Conservation (phyloP, 2,888 invertebrate genomes). For the Ophraella communa region DNA sequence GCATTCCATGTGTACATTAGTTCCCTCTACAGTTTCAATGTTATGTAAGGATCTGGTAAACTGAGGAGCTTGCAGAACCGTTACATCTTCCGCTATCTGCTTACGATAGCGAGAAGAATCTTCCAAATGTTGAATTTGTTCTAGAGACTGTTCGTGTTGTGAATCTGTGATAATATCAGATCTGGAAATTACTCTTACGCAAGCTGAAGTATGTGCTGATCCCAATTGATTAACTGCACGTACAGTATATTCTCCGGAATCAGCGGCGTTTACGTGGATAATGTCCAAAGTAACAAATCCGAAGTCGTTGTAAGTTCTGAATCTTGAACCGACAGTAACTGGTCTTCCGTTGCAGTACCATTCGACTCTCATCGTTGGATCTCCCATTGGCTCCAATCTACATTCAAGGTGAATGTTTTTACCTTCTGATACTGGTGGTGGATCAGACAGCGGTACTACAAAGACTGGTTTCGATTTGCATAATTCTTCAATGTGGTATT, state of each 20-base stretch:
- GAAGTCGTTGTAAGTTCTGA: conserved; percentile 95
- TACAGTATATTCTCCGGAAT: conserved; percentile 94
- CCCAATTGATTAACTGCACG: conserved; percentile 93
- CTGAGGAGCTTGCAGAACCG: conserved; percentile 83
- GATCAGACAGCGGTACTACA: conserved; percentile 85
- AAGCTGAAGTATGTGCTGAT: conserved; percentile 88
- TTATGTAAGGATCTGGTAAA: conserved; percentile 88
- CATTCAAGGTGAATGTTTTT: conserved; percentile 92
- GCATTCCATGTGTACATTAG: conserved; percentile 91
- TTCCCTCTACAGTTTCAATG: conserved; percentile 88
- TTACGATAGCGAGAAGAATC: conserved; percentile 75
- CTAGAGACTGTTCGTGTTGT: conserved; percentile 89
- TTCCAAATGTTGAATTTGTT: conserved; percentile 91
- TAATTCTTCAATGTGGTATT: conserved; percentile 89
- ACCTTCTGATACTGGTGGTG: conserved; percentile 84
- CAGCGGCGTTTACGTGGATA: conserved; percentile 89
- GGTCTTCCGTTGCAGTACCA: conserved; percentile 95
- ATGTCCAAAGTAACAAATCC: conserved; percentile 97
- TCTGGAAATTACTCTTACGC: conserved; percentile 83
- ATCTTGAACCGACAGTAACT: conserved; percentile 88
- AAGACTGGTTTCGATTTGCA: conserved; percentile 95
- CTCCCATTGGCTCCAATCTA: conserved; percentile 92
- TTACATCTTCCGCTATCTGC: conserved; percentile 80
- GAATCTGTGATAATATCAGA: conserved; percentile 87
- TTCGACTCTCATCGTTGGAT: conserved; percentile 93